Evolutionary conservation across 1,140 invertebrate species (phyloP).

Genomic region (Lucilia cuprina): DNA sequence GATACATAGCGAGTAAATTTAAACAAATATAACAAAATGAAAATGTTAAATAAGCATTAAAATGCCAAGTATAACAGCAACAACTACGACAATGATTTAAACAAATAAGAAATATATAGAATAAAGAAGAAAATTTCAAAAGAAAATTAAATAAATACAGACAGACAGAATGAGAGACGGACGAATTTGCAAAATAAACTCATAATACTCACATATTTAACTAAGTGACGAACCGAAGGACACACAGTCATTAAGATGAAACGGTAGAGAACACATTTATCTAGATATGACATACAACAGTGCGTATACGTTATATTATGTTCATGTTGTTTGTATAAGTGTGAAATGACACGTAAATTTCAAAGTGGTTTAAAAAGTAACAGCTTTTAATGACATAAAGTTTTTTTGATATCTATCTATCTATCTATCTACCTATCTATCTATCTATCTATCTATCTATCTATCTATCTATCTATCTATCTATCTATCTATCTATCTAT

Average conservation of each 20-base stretch:
- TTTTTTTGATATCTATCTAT: too few relatives aligned
- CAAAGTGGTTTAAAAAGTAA: too few relatives aligned
- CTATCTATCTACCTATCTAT: too few relatives aligned
- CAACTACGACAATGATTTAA: background rate
- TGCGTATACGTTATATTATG: background rate
- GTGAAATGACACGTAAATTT: too few relatives aligned
- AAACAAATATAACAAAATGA: background rate
- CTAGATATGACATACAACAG: background rate
- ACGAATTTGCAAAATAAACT: background rate
- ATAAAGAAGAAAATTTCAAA: background rate
- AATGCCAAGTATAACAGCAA: background rate
- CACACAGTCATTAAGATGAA: background rate
- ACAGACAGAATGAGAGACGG: background rate
- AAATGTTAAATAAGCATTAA: conserved; percentile 18
- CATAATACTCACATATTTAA: background rate
- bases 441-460: too few relatives aligned
- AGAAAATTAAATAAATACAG: background rate
- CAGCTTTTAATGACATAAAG: too few relatives aligned
- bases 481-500: too few relatives aligned
- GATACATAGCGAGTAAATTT: background rate
- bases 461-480: too few relatives aligned
- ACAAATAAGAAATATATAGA: background rate
- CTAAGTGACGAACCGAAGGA: background rate
- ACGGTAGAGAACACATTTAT: background rate
- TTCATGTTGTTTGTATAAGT: too few relatives aligned